Evolutionary conservation across 2,113 vertebrate genomes (phyloP).

Genomic region (Xenus cinereus): DNA sequence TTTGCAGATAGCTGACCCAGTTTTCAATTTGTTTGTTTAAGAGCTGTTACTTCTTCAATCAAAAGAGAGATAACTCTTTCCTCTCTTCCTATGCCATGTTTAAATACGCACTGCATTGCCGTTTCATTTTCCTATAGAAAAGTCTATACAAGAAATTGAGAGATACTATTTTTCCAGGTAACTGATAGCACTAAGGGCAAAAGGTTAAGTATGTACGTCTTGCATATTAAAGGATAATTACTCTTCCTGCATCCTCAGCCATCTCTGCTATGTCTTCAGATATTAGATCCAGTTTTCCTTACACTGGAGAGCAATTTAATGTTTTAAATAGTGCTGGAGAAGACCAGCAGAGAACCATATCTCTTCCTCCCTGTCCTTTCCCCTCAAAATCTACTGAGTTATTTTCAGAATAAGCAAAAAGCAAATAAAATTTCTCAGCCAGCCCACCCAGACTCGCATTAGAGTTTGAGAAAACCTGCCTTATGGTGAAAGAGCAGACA

Average conservation of each 20-base stretch:
- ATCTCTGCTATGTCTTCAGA: background rate
- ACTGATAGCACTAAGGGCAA: background rate
- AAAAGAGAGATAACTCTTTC: background rate
- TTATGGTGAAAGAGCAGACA: background rate
- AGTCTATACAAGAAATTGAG: background rate
- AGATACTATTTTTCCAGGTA: background rate
- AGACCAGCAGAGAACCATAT: background rate
- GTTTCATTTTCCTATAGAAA: background rate
- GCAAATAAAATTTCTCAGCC: background rate
- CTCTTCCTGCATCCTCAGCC: background rate
- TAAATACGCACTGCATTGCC: background rate
- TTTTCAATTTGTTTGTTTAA: background rate
- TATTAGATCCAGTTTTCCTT: background rate
- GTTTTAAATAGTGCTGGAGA: background rate
- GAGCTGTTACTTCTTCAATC: background rate
- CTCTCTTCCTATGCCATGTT: background rate
- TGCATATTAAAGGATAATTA: background rate
- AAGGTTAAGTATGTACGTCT: background rate
- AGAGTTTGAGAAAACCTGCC: background rate
- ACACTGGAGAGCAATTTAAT: background rate
- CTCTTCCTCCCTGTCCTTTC: background rate
- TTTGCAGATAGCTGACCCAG: background rate
- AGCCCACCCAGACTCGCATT: background rate
- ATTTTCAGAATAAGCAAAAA: background rate
- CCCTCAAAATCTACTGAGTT: background rate